These are phyloP conservation scores for Sebastes cheni DNA, from an alignment of 2,797 vertebrate genomes.

Conservation along the genomic window DNA sequence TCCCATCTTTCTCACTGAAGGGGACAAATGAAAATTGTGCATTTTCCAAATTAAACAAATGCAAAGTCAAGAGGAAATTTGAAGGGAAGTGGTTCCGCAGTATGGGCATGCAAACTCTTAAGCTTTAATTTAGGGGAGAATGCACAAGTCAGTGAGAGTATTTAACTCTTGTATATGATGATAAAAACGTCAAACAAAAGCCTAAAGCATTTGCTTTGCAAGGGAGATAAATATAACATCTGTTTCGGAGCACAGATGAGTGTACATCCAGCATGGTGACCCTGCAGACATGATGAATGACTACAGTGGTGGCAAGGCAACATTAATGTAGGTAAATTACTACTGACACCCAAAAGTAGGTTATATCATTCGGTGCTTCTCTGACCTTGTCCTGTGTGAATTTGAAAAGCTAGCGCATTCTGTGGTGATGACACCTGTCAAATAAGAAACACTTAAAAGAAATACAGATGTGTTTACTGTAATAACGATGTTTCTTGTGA, in stretches of 20 bases:
- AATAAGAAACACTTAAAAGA: background rate
- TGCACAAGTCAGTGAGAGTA: background rate
- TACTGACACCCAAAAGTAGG: background rate
- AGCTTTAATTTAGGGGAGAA: background rate
- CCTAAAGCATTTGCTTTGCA: background rate
- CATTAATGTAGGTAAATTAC: conserved; percentile 1
- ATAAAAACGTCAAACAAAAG: background rate
- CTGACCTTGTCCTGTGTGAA: background rate
- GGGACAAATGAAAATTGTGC: conserved; percentile 70
- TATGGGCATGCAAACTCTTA: conserved; percentile 1
- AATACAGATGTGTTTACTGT: background rate
- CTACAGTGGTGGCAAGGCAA: background rate
- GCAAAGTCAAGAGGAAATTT: conserved; percentile 10
- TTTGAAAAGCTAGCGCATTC: background rate
- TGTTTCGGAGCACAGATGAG: conserved; percentile 6
- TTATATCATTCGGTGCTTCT: background rate
- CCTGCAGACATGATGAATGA: conserved; percentile 8
- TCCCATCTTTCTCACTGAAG: conserved; percentile 63
- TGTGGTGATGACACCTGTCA: background rate
- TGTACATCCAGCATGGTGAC: background rate
- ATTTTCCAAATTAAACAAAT: conserved; percentile 52
- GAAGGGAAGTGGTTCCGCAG: background rate
- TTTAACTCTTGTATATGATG: background rate
- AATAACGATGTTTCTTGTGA: background rate
- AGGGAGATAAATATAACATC: conserved; percentile 1